phyloP scores from a whole-genome alignment of 2,113 vertebrate species.

The Esox niger region DNA sequence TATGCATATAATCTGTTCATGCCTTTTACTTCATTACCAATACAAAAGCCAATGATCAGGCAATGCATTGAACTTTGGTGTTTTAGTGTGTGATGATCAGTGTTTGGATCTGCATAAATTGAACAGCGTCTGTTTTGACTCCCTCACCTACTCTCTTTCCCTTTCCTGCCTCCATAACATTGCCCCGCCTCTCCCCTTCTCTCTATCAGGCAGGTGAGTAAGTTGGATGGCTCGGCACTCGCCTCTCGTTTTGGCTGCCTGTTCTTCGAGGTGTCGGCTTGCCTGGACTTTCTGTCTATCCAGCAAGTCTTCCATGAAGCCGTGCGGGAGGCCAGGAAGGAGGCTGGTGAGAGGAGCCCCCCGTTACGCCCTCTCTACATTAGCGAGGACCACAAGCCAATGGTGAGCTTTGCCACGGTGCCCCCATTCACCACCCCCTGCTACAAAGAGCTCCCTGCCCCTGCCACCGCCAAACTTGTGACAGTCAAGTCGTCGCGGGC shows the following conservation, averaged over 20 bases:
- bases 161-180: too few relatives aligned
- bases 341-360: slow-evolving; percentile 44
- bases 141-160: background rate
- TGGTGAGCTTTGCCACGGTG: slow-evolving; percentile 51
- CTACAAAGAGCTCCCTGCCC: slow-evolving; percentile 84
- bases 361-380: slow-evolving; percentile 73
- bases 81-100: too few relatives aligned
- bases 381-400: slow-evolving; percentile 76
- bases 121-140: background rate
- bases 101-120: background rate
- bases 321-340: slow-evolving; percentile 75
- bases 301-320: slow-evolving; percentile 83
- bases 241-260: slow-evolving; percentile 75
- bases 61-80: too few relatives aligned
- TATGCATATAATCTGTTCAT: too few relatives aligned
- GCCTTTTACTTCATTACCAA: too few relatives aligned
- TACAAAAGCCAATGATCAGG: too few relatives aligned
- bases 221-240: slow-evolving; percentile 75
- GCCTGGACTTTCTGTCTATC: slow-evolving; percentile 79
- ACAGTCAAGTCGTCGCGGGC: slow-evolving; percentile 88
- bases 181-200: background rate
- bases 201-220: slow-evolving; percentile 80
- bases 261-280: slow-evolving; percentile 87
- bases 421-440: slow-evolving; percentile 70
- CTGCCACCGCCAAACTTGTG: slow-evolving; percentile 89